Evolutionary conservation across 2,888 invertebrate species (phyloP), one percentile per base, ranked within the genome.

Genomic region (Habrosyne pyritoides): DNA sequence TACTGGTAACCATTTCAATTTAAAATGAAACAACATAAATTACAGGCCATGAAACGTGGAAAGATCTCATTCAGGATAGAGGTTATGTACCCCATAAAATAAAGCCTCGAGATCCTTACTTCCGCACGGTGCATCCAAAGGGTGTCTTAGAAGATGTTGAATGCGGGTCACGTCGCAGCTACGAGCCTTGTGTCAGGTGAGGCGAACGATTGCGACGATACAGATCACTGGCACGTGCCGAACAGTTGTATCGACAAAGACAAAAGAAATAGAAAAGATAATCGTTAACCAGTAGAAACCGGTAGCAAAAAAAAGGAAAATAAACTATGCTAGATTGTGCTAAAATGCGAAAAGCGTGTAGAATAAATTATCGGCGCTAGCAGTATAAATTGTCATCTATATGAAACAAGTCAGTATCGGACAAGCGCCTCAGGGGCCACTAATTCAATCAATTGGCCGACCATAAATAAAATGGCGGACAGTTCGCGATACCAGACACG

Each of bases 371-470:
- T 63, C 69, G 69, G 76, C 70, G 77, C 78, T 78, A 74, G 74
- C 65, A 72, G 77, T 80, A 85, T 88, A 87, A 86, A 89, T 89
- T 81, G 78, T 80, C 79, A 73, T 81, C 75, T 70, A 67, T 73
- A 81, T 78, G 73, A 81, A 81, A 75, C 83, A 77, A 77, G 83
- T 77, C 81, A 66, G 79, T 83, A 84, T 83, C 83, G 75, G 77
- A 69, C 82, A 79, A 83, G 73, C 82, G 89, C 90, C 89, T 89
- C 80, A 67, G 84, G 89, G 89, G 80, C 84, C 80, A 88, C 89
- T 91, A 91, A 91, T 90, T 91, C 91, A 91, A 91, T 91, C 91
- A 90, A 90, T 91, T 86, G 86, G 77, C 79, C 73, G 83, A 77
- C 86, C 87, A 90, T 91, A 91, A 91, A 91, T 91, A 90, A 87